Conservation (phyloP, 2,113 vertebrate species). For the Limnothrissa miodon region DNA sequence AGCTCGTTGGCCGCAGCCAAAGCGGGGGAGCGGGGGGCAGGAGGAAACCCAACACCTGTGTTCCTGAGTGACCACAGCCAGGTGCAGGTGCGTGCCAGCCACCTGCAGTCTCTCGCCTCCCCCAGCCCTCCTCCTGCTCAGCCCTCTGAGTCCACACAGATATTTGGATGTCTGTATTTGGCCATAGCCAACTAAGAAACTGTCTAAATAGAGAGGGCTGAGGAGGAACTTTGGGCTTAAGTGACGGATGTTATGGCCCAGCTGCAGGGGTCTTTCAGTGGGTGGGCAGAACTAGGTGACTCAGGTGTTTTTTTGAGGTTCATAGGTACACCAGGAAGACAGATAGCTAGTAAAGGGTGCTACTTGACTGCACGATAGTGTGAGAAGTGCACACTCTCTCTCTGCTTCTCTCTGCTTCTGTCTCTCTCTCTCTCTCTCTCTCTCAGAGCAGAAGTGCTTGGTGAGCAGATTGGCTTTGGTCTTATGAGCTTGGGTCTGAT, state of each 20-base stretch:
- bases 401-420: background rate
- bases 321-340: background rate
- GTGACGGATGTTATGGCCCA: too few relatives aligned
- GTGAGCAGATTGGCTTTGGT: constrained; percentile 9
- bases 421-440: background rate
- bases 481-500: constrained; percentile 4
- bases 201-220: too few relatives aligned
- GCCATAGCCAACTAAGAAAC: too few relatives aligned
- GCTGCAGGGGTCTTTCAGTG: too few relatives aligned
- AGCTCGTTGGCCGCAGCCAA: background rate
- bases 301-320: too few relatives aligned
- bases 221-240: too few relatives aligned
- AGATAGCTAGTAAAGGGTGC: background rate
- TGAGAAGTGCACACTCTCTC: background rate
- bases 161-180: too few relatives aligned
- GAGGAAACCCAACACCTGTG: background rate
- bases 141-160: background rate
- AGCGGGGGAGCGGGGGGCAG: too few relatives aligned
- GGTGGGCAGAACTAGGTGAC: too few relatives aligned
- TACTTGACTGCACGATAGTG: background rate
- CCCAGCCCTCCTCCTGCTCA: background rate
- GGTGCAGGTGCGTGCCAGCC: background rate
- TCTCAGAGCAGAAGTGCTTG: constrained; percentile 1
- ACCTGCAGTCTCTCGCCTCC: background rate
- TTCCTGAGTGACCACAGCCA: background rate